phyloP scores from a whole-genome alignment of 2,113 vertebrate species.

The Aleadryas rufinucha region DNA sequence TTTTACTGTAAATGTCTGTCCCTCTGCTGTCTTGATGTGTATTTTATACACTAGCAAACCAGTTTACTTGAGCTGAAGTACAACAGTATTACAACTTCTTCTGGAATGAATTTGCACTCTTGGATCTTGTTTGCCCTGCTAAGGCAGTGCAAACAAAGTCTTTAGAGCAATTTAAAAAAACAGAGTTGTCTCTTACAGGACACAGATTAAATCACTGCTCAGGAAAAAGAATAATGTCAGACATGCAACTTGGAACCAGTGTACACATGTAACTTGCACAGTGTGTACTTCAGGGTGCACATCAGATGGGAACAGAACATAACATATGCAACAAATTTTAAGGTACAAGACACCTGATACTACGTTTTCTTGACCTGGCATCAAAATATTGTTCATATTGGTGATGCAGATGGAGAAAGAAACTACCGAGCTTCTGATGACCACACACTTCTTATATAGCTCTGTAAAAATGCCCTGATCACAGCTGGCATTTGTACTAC shows the following conservation, averaged over 20 bases:
- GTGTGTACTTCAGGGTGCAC: neutral
- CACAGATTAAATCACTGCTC: neutral
- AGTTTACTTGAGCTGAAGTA: neutral
- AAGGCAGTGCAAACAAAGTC: neutral
- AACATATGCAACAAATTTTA: neutral
- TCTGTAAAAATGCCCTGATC: neutral
- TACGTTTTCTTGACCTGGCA: neutral
- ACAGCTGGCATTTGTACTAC: neutral
- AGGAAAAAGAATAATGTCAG: neutral
- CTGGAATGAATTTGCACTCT: neutral
- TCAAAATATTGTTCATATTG: neutral
- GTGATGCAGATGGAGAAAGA: neutral
- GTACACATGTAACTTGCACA: neutral
- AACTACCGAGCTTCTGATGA: neutral
- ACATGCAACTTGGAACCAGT: neutral
- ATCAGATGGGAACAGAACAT: neutral
- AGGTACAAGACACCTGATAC: neutral
- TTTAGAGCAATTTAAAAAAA: neutral
- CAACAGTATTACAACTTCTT: neutral
- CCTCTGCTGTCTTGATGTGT: neutral
- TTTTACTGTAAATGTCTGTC: neutral
- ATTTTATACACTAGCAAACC: neutral
- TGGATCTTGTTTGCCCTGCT: neutral
- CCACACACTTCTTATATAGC: neutral
- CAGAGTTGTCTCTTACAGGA: neutral